Base-by-base conservation (phyloP, 2,113 vertebrate genomes). In the Ictalurus furcatus region DNA sequence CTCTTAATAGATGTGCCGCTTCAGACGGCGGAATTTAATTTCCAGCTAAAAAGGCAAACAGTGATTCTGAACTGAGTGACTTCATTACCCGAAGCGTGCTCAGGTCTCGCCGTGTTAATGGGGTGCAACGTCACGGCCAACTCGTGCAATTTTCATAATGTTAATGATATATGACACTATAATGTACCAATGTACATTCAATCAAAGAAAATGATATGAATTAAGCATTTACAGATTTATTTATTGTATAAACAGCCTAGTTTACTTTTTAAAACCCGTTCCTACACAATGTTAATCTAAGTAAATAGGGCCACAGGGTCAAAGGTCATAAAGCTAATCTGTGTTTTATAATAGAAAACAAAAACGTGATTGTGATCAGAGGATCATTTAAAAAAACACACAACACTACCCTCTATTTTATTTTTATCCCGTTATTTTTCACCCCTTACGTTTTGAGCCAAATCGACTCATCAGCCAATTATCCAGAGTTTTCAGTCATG, bases 21-120 rank as follows among this genome's bases (percentile, higher is more conserved):
- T 93, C 93, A 91, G 86, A 92, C 91, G 90, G 81, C 86, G 37
- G 78, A 88, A 92, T 91, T 92, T 85, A 81, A 89, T 90, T 91
- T 78, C n/a, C 59, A 34, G 37, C 73, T 59, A 79, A 40, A 85
- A 86, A 86, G 34, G 84, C 84, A 86, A 89, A 89, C 78, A 78
- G 84, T 84, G 19, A 59, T 88, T 84, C 81, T 61, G 81, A 76
- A 74, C 58, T 17, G 85, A 78, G 67, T 52, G 87, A 88, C 80
- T 88, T 74, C 81, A 76, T 88, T 84, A 84, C 87, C 63, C 69
- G 6, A 58, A 54, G 63, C 48, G 52, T 34, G 48, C 30, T 61
- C 69, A 56, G 84, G 84, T 81, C 74, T 48, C 84, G 6, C 6
- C 28, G 88, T 86, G 88, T 89, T 85, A 80, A 81, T 89, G 76